Base-by-base conservation (phyloP, 1,140 invertebrate species). In the Zelostemma sp. region DNA sequence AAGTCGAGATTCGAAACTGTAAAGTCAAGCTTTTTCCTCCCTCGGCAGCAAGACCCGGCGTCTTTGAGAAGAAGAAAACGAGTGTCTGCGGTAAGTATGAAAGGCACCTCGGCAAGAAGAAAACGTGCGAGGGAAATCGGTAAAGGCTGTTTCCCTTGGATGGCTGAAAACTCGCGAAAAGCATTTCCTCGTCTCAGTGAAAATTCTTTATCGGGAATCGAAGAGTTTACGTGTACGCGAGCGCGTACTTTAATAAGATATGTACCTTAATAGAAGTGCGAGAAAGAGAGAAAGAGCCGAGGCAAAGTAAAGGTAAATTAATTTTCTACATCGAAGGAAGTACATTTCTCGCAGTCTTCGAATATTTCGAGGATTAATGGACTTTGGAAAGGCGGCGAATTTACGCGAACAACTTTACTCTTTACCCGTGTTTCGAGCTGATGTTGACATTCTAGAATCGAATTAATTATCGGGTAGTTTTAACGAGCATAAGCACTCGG, bases 181-280 rank as follows among this genome's bases (percentile, higher is more conserved):
- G 69, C 66, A 73, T 76, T 79, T 76, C 73, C 62, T 40, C 68
- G 62, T 78, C 69, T 56, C 59, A 40, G 48, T 45, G 68, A 72
- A 77, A 79, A 77, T 76, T 80, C 68, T 72, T 77, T 77, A 80
- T 72, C 59, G 70, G 69, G 65, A 62, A 79, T 74, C 63, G 74
- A 72, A 57, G 72, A 77, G 71, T 72, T 71, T 63, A 57, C 63
- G 73, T 69, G 56, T 68, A 74, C 74, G 75, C 67, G 69, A 46
- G 40, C 40, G 55, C 68, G 72, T 73, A 74, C 54, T 67, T 77
- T 75, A 77, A 75, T 73, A 69, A 78, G 69, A 59, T 51, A 62
- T 46, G 67, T 69, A 69, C 72, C 63, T 67, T 67, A 68, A 72
- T 72, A 47, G 49, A 33, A 68, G 41, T 28, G 40, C 48, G 56